Evolutionary conservation across 2,797 vertebrate species (phyloP).

Genomic region (Huso huso): DNA sequence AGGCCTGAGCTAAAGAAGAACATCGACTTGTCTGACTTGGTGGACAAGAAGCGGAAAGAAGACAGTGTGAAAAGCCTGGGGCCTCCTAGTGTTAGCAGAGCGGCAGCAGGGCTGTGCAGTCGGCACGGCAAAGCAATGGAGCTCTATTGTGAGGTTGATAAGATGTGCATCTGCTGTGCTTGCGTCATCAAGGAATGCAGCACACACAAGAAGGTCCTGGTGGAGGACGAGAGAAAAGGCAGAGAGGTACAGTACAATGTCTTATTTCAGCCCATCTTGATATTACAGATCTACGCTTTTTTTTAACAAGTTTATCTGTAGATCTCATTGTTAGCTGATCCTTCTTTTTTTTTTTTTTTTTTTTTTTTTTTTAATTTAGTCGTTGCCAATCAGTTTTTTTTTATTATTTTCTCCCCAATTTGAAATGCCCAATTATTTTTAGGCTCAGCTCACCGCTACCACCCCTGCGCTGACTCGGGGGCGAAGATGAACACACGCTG

Average conservation of each 20-base stretch:
- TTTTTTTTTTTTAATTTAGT: too few relatives aligned
- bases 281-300: too few relatives aligned
- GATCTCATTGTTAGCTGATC: too few relatives aligned
- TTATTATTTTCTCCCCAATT: too few relatives aligned
- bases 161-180: slow-evolving; percentile 64
- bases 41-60: slow-evolving; percentile 40
- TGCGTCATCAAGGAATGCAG: slow-evolving; percentile 65
- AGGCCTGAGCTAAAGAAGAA: slow-evolving; percentile 63
- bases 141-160: slow-evolving; percentile 73
- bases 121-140: slow-evolving; percentile 68
- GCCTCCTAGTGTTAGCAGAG: slow-evolving; percentile 19
- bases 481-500: too few relatives aligned
- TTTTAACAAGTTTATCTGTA: too few relatives aligned
- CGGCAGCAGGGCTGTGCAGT: slow-evolving; percentile 47
- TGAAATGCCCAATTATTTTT: too few relatives aligned
- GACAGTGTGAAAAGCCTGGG: slow-evolving; percentile 19
- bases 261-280: too few relatives aligned
- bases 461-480: too few relatives aligned
- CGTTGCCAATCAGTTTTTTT: too few relatives aligned
- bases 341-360: too few relatives aligned
- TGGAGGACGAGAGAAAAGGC: slow-evolving; percentile 56
- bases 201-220: slow-evolving; percentile 53
- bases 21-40: slow-evolving; percentile 58
- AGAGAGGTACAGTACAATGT: slow-evolving; percentile 55
- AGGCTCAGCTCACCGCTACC: too few relatives aligned